phyloP scores from a whole-genome alignment of 2,797 vertebrate genomes.

The Diplodus sargus region DNA sequence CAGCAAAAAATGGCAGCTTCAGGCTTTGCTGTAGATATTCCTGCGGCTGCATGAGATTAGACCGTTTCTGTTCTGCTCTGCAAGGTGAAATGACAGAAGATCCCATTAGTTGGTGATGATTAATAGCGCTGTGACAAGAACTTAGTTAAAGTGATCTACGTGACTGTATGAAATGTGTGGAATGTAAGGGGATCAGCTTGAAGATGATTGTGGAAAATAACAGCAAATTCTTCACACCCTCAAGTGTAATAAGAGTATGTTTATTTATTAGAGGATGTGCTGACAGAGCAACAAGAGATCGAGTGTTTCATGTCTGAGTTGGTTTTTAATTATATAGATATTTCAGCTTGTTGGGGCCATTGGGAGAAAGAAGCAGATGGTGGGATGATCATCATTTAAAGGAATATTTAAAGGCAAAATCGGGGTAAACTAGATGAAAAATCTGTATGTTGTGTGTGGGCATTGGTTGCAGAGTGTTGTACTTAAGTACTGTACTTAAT shows the following conservation, averaged over 20 bases:
- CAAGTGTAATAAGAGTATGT: slow-evolving; percentile 32
- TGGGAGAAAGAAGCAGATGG: slow-evolving; percentile 11
- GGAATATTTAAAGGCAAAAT: background rate
- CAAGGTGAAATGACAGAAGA: slow-evolving; percentile 73
- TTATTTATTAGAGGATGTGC: slow-evolving; percentile 30
- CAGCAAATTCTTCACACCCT: slow-evolving; percentile 14
- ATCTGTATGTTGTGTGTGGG: no score
- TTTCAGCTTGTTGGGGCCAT: no score
- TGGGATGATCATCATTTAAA: background rate
- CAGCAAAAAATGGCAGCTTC: slow-evolving; percentile 56
- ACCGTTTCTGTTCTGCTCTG: slow-evolving; percentile 70
- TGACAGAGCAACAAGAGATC: slow-evolving; percentile 1
- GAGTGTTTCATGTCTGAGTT: background rate
- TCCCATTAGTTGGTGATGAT: slow-evolving; percentile 73
- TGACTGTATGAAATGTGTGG: slow-evolving; percentile 38
- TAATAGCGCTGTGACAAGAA: slow-evolving; percentile 66
- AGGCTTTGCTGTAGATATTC: slow-evolving; percentile 66
- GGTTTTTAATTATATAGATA: slow-evolving; percentile 18
- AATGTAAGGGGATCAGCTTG: slow-evolving; percentile 56
- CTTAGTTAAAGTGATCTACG: slow-evolving; percentile 60
- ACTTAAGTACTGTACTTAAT: no score
- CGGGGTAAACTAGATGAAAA: no score
- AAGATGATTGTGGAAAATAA: slow-evolving; percentile 49
- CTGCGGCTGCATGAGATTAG: slow-evolving; percentile 68
- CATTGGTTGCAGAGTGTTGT: no score